Evolutionary conservation across 2,888 invertebrate species (phyloP).

Genomic region (Volucella inanis): DNA sequence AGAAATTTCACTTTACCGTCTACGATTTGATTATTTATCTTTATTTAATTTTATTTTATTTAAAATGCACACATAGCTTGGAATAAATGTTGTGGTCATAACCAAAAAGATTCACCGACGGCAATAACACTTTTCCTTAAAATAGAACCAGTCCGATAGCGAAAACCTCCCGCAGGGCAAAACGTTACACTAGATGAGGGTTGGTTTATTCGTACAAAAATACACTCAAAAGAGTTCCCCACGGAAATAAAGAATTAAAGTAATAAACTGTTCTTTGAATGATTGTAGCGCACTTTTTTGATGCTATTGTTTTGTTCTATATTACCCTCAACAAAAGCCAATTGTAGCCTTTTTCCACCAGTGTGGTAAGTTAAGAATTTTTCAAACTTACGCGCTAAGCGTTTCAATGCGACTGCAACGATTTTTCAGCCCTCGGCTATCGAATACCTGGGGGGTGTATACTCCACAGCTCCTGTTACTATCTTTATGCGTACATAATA

Average conservation of each 20-base stretch:
- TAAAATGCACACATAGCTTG: conserved; percentile 32
- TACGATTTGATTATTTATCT: too few species aligned
- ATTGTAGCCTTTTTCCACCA: conserved; percentile 62
- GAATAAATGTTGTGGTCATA: neutral
- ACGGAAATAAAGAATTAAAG: conserved; percentile 71
- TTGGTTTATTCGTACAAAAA: conserved; percentile 22
- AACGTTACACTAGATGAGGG: conserved; percentile 59
- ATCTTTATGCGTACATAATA: conserved; percentile 77
- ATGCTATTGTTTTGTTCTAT: conserved; percentile 66
- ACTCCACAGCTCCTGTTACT: conserved; percentile 82
- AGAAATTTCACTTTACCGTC: too few species aligned
- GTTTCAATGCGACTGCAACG: conserved; percentile 82
- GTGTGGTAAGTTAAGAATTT: conserved; percentile 76
- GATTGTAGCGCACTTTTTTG: conserved; percentile 62
- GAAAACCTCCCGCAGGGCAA: conserved; percentile 77
- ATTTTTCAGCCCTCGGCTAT: conserved; percentile 83
- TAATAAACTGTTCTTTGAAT: conserved; percentile 71
- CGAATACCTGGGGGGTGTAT: conserved; percentile 83
- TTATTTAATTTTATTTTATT: neutral
- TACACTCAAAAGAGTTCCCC: conserved; percentile 48
- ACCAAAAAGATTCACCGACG: conserved; percentile 35
- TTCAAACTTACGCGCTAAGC: conserved; percentile 82
- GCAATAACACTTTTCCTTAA: conserved; percentile 45
- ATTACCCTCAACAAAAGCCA: conserved; percentile 65
- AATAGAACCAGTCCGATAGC: conserved; percentile 37